Percentiles rank a stretch among this genome's conserved stretches.
These are phyloP conservation scores for Bryconaethiops microstoma DNA, from an alignment of 2,797 vertebrate species.

Conservation along the genomic window DNA sequence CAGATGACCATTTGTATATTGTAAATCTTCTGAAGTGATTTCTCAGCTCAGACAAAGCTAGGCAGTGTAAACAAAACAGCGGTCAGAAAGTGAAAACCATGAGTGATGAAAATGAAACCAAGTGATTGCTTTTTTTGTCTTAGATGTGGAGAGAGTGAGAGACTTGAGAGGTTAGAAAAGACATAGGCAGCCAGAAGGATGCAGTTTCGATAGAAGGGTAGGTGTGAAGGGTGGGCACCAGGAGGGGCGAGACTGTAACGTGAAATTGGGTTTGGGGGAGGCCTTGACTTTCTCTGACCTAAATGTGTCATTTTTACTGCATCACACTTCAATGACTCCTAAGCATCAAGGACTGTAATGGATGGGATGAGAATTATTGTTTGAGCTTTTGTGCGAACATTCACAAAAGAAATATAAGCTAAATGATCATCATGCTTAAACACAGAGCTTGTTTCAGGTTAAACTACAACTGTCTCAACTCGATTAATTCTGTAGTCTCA, in stretches of 20 bases:
- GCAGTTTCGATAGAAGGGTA: neutral
- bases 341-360: neutral
- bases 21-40: neutral
- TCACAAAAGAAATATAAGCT: no score
- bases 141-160: neutral
- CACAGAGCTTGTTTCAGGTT: neutral
- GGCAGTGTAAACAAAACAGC: neutral
- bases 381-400: neutral
- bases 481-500: neutral
- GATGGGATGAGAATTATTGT: neutral
- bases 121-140: neutral
- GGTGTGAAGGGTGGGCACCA: neutral
- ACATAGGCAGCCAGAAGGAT: neutral
- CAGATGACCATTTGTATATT: neutral
- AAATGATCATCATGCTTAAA: neutral
- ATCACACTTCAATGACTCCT: conserved; percentile 10
- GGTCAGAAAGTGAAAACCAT: neutral
- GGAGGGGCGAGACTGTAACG: neutral
- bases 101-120: neutral
- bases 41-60: neutral
- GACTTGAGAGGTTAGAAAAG: neutral
- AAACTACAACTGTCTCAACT: neutral
- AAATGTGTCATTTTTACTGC: conserved; percentile 26
- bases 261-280: neutral
- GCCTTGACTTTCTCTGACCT: conserved; percentile 3